Base-by-base conservation (phyloP, 2,113 vertebrate genomes). In the Tinamus guttatus region DNA sequence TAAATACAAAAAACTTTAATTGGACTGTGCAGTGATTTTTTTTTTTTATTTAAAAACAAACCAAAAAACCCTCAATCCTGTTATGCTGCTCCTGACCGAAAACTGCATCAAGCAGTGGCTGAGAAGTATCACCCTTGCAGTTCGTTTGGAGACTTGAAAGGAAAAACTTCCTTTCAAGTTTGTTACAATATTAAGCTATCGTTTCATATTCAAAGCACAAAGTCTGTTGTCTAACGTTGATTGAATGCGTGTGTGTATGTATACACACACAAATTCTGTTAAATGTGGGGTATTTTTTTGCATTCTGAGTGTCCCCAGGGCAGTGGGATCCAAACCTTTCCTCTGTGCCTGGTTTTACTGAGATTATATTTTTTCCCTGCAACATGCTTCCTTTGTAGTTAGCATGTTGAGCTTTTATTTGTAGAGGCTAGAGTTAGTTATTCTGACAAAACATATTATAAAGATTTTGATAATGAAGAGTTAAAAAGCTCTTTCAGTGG, bases 401-500 rank as follows among this genome's bases (percentile, higher is more conserved):
- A 95, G 85, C 75, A 80, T 69, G 62, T 81, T 91, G 67, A 90
- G 82, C 36, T 95, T 95, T 96, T 85, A 84, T 73, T 87, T 97
- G 40, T 87, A 40, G 59, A 90, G 52, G 91, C 91, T 94, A 74
- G 70, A 90, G 94, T 77, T 93, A 95, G 92, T 96, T 85, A 74
- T 90, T 95, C 65, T 86, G 75, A 79, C 90, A 96, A 96, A 93
- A 89, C 83, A 76, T 91, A 51, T 70, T 94, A 89, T 89, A 88
- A 97, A 97, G 96, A 70, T 87, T 45, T 96, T 97, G 96, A 81
- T 97, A 90, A 90, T 97, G 90, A 98, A 97, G 95, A 97, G 93
- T 96, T 98, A 97, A 96, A 97, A 97, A 97, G 75, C 91, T 95
- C 77, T 92, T 96, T 96, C 64, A 92, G 60, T 98, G 94, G 97